phyloP scores from a whole-genome alignment of 2,888 invertebrate species.

The Leptinotarsa rubiginosa region DNA sequence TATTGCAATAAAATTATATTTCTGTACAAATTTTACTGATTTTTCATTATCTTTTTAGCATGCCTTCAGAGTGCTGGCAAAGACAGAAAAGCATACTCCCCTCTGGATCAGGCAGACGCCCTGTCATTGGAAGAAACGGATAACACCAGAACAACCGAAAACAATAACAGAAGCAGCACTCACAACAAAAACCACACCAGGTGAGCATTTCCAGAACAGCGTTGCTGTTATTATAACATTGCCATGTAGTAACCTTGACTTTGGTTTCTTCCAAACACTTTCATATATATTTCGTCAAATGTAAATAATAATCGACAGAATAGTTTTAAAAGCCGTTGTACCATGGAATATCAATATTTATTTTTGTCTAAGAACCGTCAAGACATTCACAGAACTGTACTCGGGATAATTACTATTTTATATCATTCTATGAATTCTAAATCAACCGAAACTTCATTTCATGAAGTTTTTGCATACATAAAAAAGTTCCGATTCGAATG shows the following conservation, averaged over 20 bases:
- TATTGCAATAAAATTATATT: no score
- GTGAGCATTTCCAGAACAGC: constrained; percentile 46
- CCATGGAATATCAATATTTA: neutral
- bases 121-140: constrained; percentile 57
- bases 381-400: neutral
- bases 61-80: constrained; percentile 78
- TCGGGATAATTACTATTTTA: no score
- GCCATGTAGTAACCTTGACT: constrained; percentile 34
- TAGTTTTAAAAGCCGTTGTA: constrained; percentile 4
- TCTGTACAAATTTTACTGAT: neutral
- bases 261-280: constrained; percentile 28
- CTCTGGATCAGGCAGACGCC: constrained; percentile 71
- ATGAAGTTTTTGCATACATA: no score
- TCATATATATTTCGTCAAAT: neutral
- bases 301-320: constrained; percentile 10
- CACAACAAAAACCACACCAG: constrained; percentile 61
- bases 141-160: constrained; percentile 59
- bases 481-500: no score
- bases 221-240: constrained; percentile 11
- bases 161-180: constrained; percentile 66
- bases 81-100: constrained; percentile 74
- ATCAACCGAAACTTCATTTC: no score
- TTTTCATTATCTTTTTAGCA: constrained; percentile 67
- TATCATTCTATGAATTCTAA: no score
- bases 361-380: constrained; percentile 1